Conservation (phyloP, 2,113 vertebrate species). For the Cyphomyrus discorhynchus region DNA sequence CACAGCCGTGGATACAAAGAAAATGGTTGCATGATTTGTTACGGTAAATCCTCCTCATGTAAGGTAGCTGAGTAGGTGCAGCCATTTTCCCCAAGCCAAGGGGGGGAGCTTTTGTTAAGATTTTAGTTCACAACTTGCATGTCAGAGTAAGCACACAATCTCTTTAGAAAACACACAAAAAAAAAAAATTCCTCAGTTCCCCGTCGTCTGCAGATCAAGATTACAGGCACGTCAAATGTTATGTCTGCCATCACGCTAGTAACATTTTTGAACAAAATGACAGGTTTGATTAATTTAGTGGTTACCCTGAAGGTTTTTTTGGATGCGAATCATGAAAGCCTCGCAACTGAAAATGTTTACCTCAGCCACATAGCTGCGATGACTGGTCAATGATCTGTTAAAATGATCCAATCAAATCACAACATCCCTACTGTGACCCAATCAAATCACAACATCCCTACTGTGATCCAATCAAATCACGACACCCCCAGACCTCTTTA, state of each 20-base stretch:
- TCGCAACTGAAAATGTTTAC: neutral
- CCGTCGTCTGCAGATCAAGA: slow-evolving; percentile 56
- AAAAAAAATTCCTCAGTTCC: slow-evolving; percentile 47
- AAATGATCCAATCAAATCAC: neutral
- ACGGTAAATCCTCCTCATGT: slow-evolving; percentile 40
- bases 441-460: neutral
- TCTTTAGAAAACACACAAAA: slow-evolving; percentile 35
- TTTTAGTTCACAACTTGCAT: slow-evolving; percentile 16
- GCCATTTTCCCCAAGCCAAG: slow-evolving; percentile 62
- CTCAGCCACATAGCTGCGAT: neutral
- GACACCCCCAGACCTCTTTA: neutral
- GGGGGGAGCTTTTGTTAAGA: slow-evolving; percentile 52
- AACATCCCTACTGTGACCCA: neutral
- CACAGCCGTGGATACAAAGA: slow-evolving; percentile 62
- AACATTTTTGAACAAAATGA: slow-evolving; percentile 26
- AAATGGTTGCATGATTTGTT: slow-evolving; percentile 56
- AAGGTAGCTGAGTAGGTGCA: slow-evolving; percentile 48
- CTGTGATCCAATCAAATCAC: neutral
- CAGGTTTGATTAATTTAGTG: slow-evolving; percentile 25
- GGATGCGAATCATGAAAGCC: neutral
- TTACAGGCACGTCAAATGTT: slow-evolving; percentile 72
- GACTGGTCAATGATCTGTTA: neutral
- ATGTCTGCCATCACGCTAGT: slow-evolving; percentile 50
- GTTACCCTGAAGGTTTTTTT: slow-evolving; percentile 15
- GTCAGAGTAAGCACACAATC: slow-evolving; percentile 47